A percentile compares a stretch with the other conserved stretches of the same genome.
Evolutionary conservation across 2,113 vertebrate species (phyloP).

Genomic region (Hippocampus mohnikei): DNA sequence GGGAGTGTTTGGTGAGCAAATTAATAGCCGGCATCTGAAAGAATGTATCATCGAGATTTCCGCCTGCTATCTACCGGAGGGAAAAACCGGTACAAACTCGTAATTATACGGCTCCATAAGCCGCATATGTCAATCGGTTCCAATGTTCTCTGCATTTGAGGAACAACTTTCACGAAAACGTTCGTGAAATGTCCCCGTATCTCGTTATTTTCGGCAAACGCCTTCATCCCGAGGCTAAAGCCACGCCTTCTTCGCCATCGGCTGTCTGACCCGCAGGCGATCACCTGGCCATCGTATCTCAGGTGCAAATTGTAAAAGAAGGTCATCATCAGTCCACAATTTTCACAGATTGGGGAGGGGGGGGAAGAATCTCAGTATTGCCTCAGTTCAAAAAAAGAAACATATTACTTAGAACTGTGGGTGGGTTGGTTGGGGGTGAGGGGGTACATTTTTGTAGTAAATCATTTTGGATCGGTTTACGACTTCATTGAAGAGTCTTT

Average conservation of each 20-base stretch:
- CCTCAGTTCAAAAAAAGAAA: not conserved
- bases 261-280: constrained; percentile 22
- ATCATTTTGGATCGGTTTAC: not conserved
- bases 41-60: not conserved
- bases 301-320: constrained; percentile 15
- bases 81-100: not conserved
- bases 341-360: not conserved
- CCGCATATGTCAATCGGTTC: not conserved
- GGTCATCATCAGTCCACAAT: not conserved
- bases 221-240: constrained; percentile 1
- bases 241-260: constrained; percentile 3
- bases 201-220: not conserved
- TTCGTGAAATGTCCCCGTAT: not conserved
- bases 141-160: not conserved
- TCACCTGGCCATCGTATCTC: constrained; percentile 27
- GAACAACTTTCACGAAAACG: not conserved
- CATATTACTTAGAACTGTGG: no score
- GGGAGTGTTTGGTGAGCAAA: constrained; percentile 1
- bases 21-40: not conserved
- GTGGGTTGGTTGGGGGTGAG: no score
- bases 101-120: not conserved
- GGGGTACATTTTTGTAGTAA: no score
- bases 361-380: not conserved
- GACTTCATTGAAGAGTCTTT: not conserved
- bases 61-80: not conserved